Evolutionary conservation across 2,113 vertebrate genomes (phyloP).

Genomic region (Neolamprologus cancellatus): DNA sequence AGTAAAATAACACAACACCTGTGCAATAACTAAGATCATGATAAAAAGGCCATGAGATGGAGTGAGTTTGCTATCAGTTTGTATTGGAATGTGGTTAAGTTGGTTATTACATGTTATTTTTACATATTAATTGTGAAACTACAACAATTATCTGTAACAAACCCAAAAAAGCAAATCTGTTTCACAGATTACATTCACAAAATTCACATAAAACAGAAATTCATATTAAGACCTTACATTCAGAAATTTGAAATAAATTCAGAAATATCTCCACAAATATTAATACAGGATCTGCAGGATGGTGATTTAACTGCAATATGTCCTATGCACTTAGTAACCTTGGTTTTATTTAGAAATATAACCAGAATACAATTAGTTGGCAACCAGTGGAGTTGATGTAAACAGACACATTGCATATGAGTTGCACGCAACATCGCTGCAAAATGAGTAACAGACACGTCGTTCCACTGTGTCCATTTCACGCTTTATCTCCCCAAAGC

Average conservation of each 20-base stretch:
- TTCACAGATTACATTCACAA: not conserved
- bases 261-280: not conserved
- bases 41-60: not conserved
- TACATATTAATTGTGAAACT: not conserved
- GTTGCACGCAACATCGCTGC: not conserved
- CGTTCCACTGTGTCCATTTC: not conserved
- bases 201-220: not conserved
- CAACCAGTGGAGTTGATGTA: not conserved
- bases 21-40: not conserved
- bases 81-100: not conserved
- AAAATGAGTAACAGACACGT: not conserved
- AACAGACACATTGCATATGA: not conserved
- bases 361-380: not conserved
- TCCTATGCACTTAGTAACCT: not conserved
- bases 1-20: fast-evolving
- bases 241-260: not conserved
- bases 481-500: not conserved
- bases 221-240: not conserved
- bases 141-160: not conserved
- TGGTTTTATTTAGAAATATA: not conserved
- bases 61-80: not conserved
- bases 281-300: not conserved
- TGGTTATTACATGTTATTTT: not conserved
- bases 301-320: not conserved
- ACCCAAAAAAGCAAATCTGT: not conserved